Evolutionary conservation across 2,888 invertebrate species (phyloP), one percentile per base, ranked within the genome.

Genomic region (Zygothrica quintamaculata): DNA sequence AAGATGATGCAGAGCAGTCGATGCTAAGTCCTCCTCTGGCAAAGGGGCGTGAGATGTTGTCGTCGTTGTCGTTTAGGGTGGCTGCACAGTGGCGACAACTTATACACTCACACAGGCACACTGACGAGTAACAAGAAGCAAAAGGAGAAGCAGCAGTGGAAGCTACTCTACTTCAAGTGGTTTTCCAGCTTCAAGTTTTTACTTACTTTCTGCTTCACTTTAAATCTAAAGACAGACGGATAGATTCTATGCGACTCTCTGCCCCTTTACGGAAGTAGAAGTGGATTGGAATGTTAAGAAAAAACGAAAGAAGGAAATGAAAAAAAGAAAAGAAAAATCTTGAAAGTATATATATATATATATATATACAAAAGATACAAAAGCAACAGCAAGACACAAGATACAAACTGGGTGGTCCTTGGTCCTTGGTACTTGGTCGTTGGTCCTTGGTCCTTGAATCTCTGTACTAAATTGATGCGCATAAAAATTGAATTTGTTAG

Each of bases 401-500:
- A 16, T 29, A 31, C 16, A n/a, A 11, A 9, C 29, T 9, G 65
- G 67, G 69, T 59, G 73, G 59, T 51, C 69, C 47, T 37, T 15
- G 58, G 25, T 12, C 13, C 15, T 18, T 22, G n/a, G 26, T 26
- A 4, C 26, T 34, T 9, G 3, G 12, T 34, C 34, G 3, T 34
- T 34, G 36, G 5, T 12, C 12, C 3, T n/a, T 36, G 13, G 36
- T 57, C 46, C 58, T 65, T 66, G 58, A 57, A 57, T 61, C 57
- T 53, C 47, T 56, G 50, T 34, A 46, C 43, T 53, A 58, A 59
- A 59, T 67, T 72, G 69, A 65, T 65, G 77, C 75, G 74, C 62
- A 84, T 71, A 66, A 66, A 85, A 82, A 87, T 84, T 87, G 77
- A 87, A 87, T 84, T 86, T 87, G 68, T 71, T 76, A 74, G 61